These are phyloP conservation scores for Chaenogobius annularis DNA, from an alignment of 2,113 vertebrate genomes.

Conservation along the genomic window DNA sequence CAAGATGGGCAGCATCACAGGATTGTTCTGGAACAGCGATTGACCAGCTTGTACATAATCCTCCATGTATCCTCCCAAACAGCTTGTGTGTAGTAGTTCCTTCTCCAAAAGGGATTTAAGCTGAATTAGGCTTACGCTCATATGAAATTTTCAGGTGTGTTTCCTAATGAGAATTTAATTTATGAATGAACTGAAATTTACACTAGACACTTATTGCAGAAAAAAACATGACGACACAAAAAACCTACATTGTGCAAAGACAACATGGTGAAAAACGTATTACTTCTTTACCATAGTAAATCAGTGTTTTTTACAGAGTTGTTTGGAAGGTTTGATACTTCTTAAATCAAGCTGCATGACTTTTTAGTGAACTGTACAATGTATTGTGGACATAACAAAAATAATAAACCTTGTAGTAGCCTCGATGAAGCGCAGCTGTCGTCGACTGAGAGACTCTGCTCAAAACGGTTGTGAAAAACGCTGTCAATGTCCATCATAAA, in stretches of 20 bases:
- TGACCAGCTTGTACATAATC: background rate
- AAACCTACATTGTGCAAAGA: too few relatives aligned
- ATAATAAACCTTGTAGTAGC: background rate
- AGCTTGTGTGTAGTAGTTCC: background rate
- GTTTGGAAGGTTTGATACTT: too few relatives aligned
- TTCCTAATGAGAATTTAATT: background rate
- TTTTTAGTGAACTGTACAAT: too few relatives aligned
- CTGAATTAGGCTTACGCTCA: background rate
- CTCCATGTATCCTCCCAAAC: background rate
- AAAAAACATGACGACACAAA: too few relatives aligned
- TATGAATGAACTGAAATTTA: too few relatives aligned
- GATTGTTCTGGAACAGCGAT: too few relatives aligned
- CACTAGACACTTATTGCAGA: too few relatives aligned
- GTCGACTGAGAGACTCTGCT: background rate
- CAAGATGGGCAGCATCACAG: background rate
- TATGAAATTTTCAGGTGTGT: background rate
- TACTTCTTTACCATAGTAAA: too few relatives aligned
- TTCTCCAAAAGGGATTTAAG: background rate
- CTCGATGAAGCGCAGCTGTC: background rate
- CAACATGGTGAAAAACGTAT: too few relatives aligned
- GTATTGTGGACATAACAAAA: background rate
- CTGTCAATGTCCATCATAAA: too few relatives aligned
- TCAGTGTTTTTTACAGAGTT: too few relatives aligned
- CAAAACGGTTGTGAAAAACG: background rate
- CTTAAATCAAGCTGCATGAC: too few relatives aligned